Base-by-base conservation (phyloP, 2,888 invertebrate species). In the Theretra japonica region DNA sequence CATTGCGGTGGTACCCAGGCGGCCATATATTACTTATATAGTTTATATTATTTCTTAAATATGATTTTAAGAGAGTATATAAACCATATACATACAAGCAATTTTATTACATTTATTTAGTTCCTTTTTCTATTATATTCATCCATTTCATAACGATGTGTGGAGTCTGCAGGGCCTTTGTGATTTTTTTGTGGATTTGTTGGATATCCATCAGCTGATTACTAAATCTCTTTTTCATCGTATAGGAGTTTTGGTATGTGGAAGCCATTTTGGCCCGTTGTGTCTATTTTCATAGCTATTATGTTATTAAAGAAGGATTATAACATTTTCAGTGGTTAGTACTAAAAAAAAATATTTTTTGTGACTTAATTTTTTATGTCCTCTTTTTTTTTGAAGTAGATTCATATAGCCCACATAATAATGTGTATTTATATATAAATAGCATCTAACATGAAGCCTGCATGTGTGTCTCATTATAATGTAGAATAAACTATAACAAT, bases 271-370 rank as follows among this genome's bases (percentile, higher is more conserved):
- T 68, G 28, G 4, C 7, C 25, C 25, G 28, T 69, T 72, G 62
- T 70, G 69, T 57, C 41, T 62, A 48, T 72, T 62, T 72, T 69
- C 60, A 72, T 72, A 56, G 69, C 62, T 69, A 69, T 72, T 69
- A 72, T 50, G n/a, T 68, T 68, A 41, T 68, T 68, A 19, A 53
- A 25, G 28, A 28, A 28, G 50, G 68, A 11, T 11, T 25, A 28
- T 68, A 1, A 53, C n/a, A 21, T 41, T 68, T 53, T 50, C 28
- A 25, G 21, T 60, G 30, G n/a, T 21, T 33, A n/a, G 21, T 41
- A 21, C 41, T 33, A 41, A 33, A 41, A 41, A 41, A 11, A 15
- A 1, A 3, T 28, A 28, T 28, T 28, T 28, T 28, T 28, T 28
- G 28, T 28, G 3, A 28, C 5, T 28, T 28, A 4, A 28, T 28